A percentile compares a stretch with the other conserved stretches of the same genome.
Evolutionary conservation across 2,113 vertebrate species (phyloP).

Genomic region (Climacteris rufus): DNA sequence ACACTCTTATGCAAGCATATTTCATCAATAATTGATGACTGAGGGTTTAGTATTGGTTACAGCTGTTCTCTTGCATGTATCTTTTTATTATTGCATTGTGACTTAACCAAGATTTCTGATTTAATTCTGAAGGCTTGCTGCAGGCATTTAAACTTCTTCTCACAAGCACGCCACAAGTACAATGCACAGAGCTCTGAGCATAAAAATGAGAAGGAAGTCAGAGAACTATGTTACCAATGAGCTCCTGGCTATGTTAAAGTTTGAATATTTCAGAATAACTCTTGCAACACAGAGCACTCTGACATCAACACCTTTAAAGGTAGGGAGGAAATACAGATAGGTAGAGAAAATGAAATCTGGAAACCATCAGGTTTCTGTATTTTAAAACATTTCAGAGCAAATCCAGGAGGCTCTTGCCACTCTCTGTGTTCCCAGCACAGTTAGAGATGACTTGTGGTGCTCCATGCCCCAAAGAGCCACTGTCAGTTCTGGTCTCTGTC

Average conservation of each 20-base stretch:
- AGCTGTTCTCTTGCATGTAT: not conserved
- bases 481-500: not conserved
- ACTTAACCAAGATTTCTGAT: not conserved
- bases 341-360: not conserved
- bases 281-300: not conserved
- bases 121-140: not conserved
- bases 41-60: not conserved
- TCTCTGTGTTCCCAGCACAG: not conserved
- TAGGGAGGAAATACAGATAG: not conserved
- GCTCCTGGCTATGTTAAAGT: fast-evolving
- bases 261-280: not conserved
- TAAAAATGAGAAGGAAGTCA: not conserved
- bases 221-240: not conserved
- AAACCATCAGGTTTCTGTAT: not conserved
- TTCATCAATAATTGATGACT: not conserved
- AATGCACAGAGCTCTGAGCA: not conserved
- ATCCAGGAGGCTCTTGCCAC: not conserved
- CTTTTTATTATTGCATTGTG: not conserved
- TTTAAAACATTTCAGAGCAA: not conserved
- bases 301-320: not conserved
- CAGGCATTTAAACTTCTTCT: not conserved
- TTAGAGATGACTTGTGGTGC: not conserved
- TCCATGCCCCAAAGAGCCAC: not conserved
- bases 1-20: not conserved
- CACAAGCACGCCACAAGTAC: not conserved